Base-by-base conservation (phyloP, 2,888 invertebrate species). In the Apamea monoglypha region DNA sequence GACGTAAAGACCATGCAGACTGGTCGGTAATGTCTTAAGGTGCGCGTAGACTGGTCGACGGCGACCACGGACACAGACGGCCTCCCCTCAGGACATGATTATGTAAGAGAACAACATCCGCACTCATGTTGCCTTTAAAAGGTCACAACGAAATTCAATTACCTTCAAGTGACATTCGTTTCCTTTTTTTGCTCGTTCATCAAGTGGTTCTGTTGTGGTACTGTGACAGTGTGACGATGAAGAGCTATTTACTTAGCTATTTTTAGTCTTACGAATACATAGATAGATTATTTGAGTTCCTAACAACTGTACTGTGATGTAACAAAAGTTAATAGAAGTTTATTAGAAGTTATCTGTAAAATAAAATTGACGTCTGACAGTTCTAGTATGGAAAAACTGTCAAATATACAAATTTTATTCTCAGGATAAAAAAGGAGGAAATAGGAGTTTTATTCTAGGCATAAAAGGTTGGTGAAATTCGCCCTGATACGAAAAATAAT, bases 141-240 rank as follows among this genome's bases (percentile, higher is more conserved):
- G 82, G 84, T 72, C 80, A 84, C 73, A 61, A 61, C 71, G 29
- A 81, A 84, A 71, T 71, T 78, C 32, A 78, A 78, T 78, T 75
- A 59, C 16, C 16, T 44, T 21, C 29, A 21, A n/a, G 56, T 56
- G 47, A 36, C 68, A 84, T 73, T 73, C 59, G 1, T 69, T 83
- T 83, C 47, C 8, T 36, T 50, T 66, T n/a, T 53, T 68, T 71
- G 25, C 61, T 47, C 29, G 0, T 59, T 25, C 61, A 1, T 32
- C 21, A 66, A 44, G 29, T 47, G 56, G 16, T 47, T 66, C 2
- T 16, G 12, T 53, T n/a, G 40, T 78, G 32, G 32, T n/a, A 66
- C 47, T 32, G 18, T 8, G 32, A 2, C n/a, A 59, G n/a, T 40
- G 4, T 74, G n/a, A 16, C 50, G 16, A 14, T 56, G 25, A 29